Evolutionary conservation across 2,888 invertebrate genomes (phyloP).

Genomic region (Leucania comma): DNA sequence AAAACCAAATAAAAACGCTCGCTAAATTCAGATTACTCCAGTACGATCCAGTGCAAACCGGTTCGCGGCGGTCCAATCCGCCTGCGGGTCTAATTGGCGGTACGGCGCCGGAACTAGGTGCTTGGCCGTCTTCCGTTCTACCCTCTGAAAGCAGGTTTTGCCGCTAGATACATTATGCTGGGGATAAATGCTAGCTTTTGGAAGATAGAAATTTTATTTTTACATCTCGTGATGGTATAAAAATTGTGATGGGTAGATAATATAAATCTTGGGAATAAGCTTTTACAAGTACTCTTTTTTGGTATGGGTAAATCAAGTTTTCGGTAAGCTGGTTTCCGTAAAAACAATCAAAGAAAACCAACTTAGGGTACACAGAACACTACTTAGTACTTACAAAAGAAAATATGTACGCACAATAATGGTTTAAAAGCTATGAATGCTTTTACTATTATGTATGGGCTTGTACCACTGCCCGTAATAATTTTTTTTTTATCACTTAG

Average conservation of each 20-base stretch:
- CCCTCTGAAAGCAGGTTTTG: slow-evolving; percentile 49
- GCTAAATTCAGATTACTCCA: slow-evolving; percentile 40
- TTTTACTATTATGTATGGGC: too few relatives aligned
- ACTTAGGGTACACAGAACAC: too few relatives aligned
- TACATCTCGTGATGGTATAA: slow-evolving; percentile 3
- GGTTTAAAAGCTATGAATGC: too few relatives aligned
- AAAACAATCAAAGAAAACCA: too few relatives aligned
- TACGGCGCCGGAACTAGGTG: slow-evolving; percentile 57
- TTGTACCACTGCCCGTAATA: too few relatives aligned
- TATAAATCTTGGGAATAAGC: neutral
- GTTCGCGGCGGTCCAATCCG: slow-evolving; percentile 46
- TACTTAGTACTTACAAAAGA: too few relatives aligned
- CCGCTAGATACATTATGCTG: slow-evolving; percentile 49
- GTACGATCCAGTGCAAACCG: slow-evolving; percentile 29
- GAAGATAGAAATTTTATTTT: slow-evolving; percentile 24
- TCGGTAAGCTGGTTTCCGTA: too few relatives aligned
- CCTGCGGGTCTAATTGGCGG: slow-evolving; percentile 63
- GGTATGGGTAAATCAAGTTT: neutral
- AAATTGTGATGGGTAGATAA: neutral
- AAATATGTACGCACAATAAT: too few relatives aligned
- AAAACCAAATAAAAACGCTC: slow-evolving; percentile 29
- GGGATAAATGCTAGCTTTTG: slow-evolving; percentile 43
- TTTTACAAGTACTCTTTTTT: slow-evolving; percentile 4
- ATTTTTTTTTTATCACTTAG: too few relatives aligned
- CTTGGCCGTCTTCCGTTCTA: slow-evolving; percentile 56